Evolutionary conservation across 2,113 vertebrate species (phyloP).

Genomic region (Megatriorchis doriae): DNA sequence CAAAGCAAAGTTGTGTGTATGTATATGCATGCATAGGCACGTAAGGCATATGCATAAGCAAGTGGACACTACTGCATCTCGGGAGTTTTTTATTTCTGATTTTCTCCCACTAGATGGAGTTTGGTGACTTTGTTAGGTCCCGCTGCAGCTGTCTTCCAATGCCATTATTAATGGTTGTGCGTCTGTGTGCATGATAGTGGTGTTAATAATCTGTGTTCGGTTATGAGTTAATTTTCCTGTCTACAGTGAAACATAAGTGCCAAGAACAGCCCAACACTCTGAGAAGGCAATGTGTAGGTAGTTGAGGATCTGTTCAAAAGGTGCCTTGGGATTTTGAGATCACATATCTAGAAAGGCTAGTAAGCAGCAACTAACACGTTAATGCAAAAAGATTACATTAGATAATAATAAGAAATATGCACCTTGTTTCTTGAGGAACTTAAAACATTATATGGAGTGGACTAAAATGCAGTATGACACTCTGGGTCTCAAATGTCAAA

Average conservation of each 20-base stretch:
- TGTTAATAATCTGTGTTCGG: neutral
- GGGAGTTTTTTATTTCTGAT: neutral
- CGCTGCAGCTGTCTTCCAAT: neutral
- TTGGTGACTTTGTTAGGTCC: neutral
- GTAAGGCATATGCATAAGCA: neutral
- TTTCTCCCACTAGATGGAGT: conserved; percentile 46
- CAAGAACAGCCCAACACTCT: neutral
- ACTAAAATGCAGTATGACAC: neutral
- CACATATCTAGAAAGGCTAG: neutral
- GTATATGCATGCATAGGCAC: fast-evolving
- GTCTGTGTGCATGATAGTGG: neutral
- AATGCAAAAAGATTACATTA: neutral
- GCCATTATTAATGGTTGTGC: neutral
- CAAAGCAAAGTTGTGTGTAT: neutral
- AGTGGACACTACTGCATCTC: no score
- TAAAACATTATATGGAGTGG: neutral
- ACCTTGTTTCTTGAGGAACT: neutral
- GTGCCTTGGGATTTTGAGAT: neutral
- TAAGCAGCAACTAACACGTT: neutral
- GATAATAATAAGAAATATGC: neutral
- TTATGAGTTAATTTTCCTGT: neutral
- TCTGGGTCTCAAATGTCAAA: neutral
- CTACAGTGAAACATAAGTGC: neutral
- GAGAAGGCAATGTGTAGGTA: neutral
- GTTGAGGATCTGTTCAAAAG: neutral